A percentile compares a stretch with the other conserved stretches of the same genome.
phyloP scores from a whole-genome alignment of 2,888 invertebrate species.

The Dendrolimus houi region DNA sequence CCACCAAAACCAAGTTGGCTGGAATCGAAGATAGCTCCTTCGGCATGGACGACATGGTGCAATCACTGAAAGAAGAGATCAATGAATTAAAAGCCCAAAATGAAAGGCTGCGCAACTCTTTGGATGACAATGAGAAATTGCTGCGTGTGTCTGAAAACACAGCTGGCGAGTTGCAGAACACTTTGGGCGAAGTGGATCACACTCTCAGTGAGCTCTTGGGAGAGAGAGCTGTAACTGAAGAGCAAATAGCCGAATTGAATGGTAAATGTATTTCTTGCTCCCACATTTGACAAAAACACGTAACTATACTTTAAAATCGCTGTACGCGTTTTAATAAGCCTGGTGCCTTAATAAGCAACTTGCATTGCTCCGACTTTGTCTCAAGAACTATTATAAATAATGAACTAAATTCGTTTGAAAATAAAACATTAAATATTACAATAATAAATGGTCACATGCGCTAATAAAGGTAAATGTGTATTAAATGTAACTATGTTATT shows the following conservation, averaged over 20 bases:
- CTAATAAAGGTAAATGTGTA: too few relatives aligned
- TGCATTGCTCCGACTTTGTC: too few relatives aligned
- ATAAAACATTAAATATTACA: too few relatives aligned
- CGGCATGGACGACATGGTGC: conserved; percentile 83
- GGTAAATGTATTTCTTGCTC: conserved; percentile 25
- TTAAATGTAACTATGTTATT: too few relatives aligned
- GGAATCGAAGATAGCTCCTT: conserved; percentile 83
- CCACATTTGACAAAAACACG: too few relatives aligned
- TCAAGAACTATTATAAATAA: too few relatives aligned
- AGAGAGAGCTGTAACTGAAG: conserved; percentile 62
- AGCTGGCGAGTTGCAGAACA: conserved; percentile 87
- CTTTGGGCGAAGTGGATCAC: conserved; percentile 83
- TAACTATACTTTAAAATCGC: too few relatives aligned
- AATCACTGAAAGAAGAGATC: conserved; percentile 80
- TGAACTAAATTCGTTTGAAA: too few relatives aligned
- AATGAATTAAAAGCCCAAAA: conserved; percentile 71
- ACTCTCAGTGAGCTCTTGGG: conserved; percentile 78
- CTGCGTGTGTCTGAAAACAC: conserved; percentile 84
- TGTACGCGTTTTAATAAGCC: too few relatives aligned
- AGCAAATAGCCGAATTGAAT: conserved; percentile 67
- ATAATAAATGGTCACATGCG: too few relatives aligned
- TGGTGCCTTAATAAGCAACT: too few relatives aligned
- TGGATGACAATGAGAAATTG: conserved; percentile 78
- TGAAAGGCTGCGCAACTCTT: conserved; percentile 79
- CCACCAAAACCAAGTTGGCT: conserved; percentile 75